phyloP scores from a whole-genome alignment of 2,888 invertebrate genomes.

The Lithodes maja region DNA sequence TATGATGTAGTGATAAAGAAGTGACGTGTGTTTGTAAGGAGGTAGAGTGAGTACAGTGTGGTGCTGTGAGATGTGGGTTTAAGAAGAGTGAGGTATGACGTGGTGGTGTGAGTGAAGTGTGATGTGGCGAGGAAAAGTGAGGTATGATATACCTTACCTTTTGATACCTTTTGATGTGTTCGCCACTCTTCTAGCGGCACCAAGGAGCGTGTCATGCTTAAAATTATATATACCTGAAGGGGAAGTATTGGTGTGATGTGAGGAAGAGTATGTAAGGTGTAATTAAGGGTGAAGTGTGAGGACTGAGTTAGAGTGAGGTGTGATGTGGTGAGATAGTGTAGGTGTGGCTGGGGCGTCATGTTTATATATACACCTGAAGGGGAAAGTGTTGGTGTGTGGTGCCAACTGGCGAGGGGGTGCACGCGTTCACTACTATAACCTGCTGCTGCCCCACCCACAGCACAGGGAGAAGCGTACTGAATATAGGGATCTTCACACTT shows the following conservation, averaged over 20 bases:
- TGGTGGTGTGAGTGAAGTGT: too few relatives aligned
- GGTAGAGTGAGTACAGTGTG: neutral
- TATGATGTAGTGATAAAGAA: neutral
- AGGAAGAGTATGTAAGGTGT: neutral
- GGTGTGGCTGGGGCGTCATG: neutral
- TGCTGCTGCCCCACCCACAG: too few relatives aligned
- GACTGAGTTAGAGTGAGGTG: neutral
- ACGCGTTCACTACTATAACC: neutral
- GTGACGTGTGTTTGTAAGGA: neutral
- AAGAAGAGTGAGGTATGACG: neutral
- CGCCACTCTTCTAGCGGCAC: too few relatives aligned
- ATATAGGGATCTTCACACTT: too few relatives aligned
- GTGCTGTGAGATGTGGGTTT: too few relatives aligned
- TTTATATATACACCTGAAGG: slow-evolving; percentile 3
- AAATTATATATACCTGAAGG: neutral
- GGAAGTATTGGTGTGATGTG: neutral
- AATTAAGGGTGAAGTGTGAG: neutral
- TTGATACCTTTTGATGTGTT: too few relatives aligned
- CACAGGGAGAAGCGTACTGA: too few relatives aligned
- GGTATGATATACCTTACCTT: too few relatives aligned
- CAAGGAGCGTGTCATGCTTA: too few relatives aligned
- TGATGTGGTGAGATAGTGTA: neutral
- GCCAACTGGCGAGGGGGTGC: neutral
- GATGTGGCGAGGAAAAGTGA: neutral
- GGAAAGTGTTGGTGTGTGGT: slow-evolving; percentile 2